Evolutionary conservation across 2,888 invertebrate species (phyloP), one percentile per base, ranked within the genome.

Genomic region (Aphidoletes aphidimyza): DNA sequence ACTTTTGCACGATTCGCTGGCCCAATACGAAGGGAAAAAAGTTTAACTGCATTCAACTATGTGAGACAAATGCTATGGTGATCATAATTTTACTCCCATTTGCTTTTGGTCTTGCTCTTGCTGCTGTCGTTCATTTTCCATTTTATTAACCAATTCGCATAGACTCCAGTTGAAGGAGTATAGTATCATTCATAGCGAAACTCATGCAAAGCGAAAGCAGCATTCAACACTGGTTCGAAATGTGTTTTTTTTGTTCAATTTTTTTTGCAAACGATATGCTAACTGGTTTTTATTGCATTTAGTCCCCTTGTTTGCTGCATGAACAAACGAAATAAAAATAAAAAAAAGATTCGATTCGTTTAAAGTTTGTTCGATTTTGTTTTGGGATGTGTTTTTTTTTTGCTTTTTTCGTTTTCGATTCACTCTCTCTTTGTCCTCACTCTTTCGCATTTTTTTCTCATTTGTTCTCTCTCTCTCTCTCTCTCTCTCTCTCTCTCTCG

Each of bases 301-400:
- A 1, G n/a, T 22, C 22, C 22, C 22, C 22, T 22, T 22, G 5
- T 54, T 14, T 26, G 54, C 69, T 69, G 69, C 69, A 69, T 14
- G 30, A 69, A 1, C 26, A 30, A 30, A 30, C 26, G 69, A 69
- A 69, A 30, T 30, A 69, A 30, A 54, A 69, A 69, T 26, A 30
- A 69, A 69, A n/a, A n/a, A n/a, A n/a, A n/a, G 30, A 30, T 69
- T 69, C 34, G 69, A 69, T 69, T 30, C 69, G 69, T 69, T 34
- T 30, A 69, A 69, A 69, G 69, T 69, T 69, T 69, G 69, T 30
- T 69, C 69, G 69, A 69, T 30, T 69, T 69, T 30, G 34, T 69
- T 69, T 69, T 69, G 69, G 69, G 0, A 30, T 30, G 30, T 14
- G 11, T 69, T 69, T 69, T 34, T 47, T 11, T 39, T 5, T 39